Evolutionary conservation across 2,113 vertebrate species (phyloP), one percentile per base, ranked within the genome.

Genomic region (Athene noctua): DNA sequence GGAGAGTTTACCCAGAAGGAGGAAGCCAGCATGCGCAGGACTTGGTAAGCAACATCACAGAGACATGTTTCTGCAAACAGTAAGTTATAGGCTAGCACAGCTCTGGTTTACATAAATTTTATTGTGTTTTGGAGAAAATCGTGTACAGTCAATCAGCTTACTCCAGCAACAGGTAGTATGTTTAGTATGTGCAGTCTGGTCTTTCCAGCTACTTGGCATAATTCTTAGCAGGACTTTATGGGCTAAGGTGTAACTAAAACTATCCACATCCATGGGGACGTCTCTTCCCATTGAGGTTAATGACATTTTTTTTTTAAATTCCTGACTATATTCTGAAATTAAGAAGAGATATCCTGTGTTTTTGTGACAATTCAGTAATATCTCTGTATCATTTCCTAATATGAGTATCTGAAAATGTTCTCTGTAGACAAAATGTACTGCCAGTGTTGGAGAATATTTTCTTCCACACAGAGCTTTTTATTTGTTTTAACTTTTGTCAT

Each of bases 71-170:
- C 52, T 61, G 62, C 59, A 85, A 72, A 79, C 27, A 86, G 13
- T 20, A 68, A 96, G 72, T 75, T 36, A 84, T 2, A 65, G 78
- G 44, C 78, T 72, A 74, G 52, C 77, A 77, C 68, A 79, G 52
- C 30, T 85, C 66, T 18, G 10, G 85, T 96, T 95, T 71, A 95
- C n/a, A 51, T 58, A 59, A 10, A 70, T 84, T 97, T 97, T 97
- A 97, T 95, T 97, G 70, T 88, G 58, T 94, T 93, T 80, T 62
- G 30, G 55, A 90, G 74, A 77, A 91, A 92, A 83, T 20, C 78
- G 54, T 52, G 46, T 93, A 94, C 91, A 94, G n/a, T 89, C 88
- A 63, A 47, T 85, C 38, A 90, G 74, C 51, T 80, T 77, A 88
- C 82, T 96, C 75, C 87, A 97, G 59, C 54, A 91, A 78, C 67